A percentile compares a stretch with the other conserved stretches of the same genome.
phyloP scores from a whole-genome alignment of 2,797 vertebrate species.

The Adrianichthys oophorus region DNA sequence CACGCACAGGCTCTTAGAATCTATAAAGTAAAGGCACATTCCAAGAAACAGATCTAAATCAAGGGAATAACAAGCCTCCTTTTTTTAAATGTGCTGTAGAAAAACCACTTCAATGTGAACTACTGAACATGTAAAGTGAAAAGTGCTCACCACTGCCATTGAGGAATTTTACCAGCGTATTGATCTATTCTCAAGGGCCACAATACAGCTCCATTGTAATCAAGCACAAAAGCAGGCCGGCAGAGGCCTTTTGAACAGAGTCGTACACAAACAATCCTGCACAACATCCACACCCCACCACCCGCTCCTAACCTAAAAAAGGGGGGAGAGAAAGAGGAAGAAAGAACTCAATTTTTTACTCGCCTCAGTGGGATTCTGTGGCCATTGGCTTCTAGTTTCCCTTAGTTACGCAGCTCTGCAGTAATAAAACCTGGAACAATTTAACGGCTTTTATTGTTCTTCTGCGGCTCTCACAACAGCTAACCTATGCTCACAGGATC shows the following conservation, averaged over 20 bases:
- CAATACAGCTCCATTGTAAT: constrained; percentile 69
- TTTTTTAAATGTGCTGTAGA: constrained; percentile 42
- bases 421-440: constrained; percentile 95
- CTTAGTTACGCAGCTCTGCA: constrained; percentile 83
- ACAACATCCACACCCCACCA: constrained; percentile 20
- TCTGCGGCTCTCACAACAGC: constrained; percentile 87
- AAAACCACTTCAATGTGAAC: constrained; percentile 56
- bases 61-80: constrained; percentile 35
- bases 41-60: constrained; percentile 7
- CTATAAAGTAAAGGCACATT: background rate
- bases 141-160: constrained; percentile 64
- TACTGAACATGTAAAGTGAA: constrained; percentile 68
- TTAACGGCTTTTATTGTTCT: constrained; percentile 98
- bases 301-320: constrained; percentile 40
- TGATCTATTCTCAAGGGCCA: constrained; percentile 72
- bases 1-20: no score
- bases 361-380: constrained; percentile 69
- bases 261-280: constrained; percentile 44
- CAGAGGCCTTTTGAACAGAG: constrained; percentile 70
- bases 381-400: constrained; percentile 83
- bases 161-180: constrained; percentile 73
- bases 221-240: constrained; percentile 68
- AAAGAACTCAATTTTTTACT: constrained; percentile 53
- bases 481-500: constrained; percentile 92
- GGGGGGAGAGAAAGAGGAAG: background rate